Evolutionary conservation across 2,113 vertebrate genomes (phyloP), one percentile per base, ranked within the genome.

Genomic region (Xiphophorus hellerii): DNA sequence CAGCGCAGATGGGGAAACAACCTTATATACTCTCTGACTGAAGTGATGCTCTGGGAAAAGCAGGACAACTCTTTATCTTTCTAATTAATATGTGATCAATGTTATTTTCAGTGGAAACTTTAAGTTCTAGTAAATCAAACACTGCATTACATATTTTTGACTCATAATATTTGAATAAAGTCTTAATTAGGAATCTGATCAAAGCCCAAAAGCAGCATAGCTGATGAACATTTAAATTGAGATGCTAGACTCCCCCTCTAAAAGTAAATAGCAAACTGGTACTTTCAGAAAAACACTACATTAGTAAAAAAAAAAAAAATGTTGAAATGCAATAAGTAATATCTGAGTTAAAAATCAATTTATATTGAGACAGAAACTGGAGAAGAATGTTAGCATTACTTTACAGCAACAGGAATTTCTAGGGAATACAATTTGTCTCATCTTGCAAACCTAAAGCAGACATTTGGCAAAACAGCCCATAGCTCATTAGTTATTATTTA

Each of bases 31-130:
- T 66, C 66, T 30, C 27, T 42, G 13, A 70, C 48, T 75, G 22
- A 71, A 62, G 15, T 62, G 33, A 42, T 62, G 29, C 67, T n/a
- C 30, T 14, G 12, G 69, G 71, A 84, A 51, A 48, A 78, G 74
- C 33, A 77, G 10, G 13, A 63, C 5, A 6, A 61, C 62, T 62
- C 74, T 73, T n/a, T 71, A 69, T 76, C 76, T 81, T 63, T 66
- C 44, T 48, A 63, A 69, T 86, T 76, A 37, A 83, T 79, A 80
- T 76, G 58, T 74, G 77, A 83, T 81, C 22, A 75, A 74, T 74
- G 82, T 80, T 75, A 37, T 15, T 70, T 68, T 75, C 2, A 44
- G 28, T 25, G 14, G 42, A 44, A 64, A 82, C 73, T 58, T 74
- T 31, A 54, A 70, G 14, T 58, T 77, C 14, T 15, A 28, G 29